Percentiles rank a stretch among this genome's conserved stretches.
Evolutionary conservation across 2,888 invertebrate genomes (phyloP).

Genomic region (Petrolisthes cinctipes): DNA sequence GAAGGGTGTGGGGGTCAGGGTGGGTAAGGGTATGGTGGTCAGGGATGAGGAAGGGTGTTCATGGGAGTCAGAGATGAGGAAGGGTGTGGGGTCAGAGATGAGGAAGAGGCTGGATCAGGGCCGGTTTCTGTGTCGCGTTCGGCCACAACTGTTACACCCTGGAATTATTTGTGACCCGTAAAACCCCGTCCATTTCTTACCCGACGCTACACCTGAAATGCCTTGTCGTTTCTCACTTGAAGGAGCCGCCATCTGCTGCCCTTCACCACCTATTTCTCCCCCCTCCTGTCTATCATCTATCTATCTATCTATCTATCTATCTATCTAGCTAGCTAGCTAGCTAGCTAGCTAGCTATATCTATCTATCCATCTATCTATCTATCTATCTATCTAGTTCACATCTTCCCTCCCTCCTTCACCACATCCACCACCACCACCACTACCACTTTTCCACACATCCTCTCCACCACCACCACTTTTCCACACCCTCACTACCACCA

Average conservation of each 20-base stretch:
- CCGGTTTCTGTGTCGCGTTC: too few relatives aligned
- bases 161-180: not conserved
- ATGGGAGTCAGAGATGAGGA: not conserved
- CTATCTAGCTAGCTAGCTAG: not conserved
- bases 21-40: not conserved
- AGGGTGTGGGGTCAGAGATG: not conserved
- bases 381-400: too few relatives aligned
- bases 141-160: too few relatives aligned
- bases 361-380: too few relatives aligned
- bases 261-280: not conserved
- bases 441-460: not conserved
- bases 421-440: not conserved
- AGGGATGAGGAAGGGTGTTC: not conserved
- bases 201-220: not conserved
- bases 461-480: not conserved
- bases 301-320: not conserved
- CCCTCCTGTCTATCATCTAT: not conserved
- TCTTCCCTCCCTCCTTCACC: not conserved
- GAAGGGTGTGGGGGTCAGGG: not conserved
- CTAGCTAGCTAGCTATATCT: too few relatives aligned
- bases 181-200: not conserved
- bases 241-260: not conserved
- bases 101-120: too few relatives aligned
- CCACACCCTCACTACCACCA: not conserved
- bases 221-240: not conserved